These are phyloP conservation scores for Nibea albiflora DNA, from an alignment of 2,113 vertebrate genomes.

Conservation along the genomic window DNA sequence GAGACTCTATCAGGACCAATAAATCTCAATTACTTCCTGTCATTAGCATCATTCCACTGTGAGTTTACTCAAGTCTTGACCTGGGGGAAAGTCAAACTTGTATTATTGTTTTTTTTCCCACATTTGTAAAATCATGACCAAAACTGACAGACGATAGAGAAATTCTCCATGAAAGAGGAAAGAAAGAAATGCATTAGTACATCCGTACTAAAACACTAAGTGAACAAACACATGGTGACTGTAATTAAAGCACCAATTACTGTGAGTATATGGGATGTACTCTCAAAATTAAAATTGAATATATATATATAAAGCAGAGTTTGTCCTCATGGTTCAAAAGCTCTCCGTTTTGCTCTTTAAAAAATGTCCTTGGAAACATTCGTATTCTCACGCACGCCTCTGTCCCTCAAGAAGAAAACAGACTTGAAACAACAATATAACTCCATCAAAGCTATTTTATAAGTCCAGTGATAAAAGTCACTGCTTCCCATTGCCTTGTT, in stretches of 20 bases:
- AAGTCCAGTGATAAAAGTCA: background rate
- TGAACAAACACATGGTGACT: background rate
- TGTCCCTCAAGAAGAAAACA: constrained; percentile 6
- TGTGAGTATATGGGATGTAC: background rate
- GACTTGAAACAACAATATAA: background rate
- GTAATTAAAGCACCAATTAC: background rate
- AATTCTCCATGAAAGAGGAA: background rate
- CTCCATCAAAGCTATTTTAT: background rate
- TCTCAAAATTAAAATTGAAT: background rate
- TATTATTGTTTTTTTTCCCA: background rate
- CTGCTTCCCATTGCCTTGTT: background rate
- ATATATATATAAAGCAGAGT: background rate
- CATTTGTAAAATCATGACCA: constrained; percentile 6
- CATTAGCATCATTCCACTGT: constrained; percentile 13
- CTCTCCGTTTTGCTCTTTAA: background rate
- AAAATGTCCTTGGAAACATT: background rate
- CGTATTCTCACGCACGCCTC: background rate
- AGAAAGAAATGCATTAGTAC: background rate
- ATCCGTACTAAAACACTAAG: background rate
- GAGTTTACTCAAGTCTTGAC: constrained; percentile 1
- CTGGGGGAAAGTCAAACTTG: background rate
- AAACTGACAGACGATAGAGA: background rate
- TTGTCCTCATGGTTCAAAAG: background rate
- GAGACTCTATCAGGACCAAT: constrained; percentile 5
- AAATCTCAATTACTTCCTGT: constrained; percentile 24